A percentile compares a stretch with the other conserved stretches of the same genome.
phyloP scores from a whole-genome alignment of 2,113 vertebrate species.

The Malaclemys terrapin region DNA sequence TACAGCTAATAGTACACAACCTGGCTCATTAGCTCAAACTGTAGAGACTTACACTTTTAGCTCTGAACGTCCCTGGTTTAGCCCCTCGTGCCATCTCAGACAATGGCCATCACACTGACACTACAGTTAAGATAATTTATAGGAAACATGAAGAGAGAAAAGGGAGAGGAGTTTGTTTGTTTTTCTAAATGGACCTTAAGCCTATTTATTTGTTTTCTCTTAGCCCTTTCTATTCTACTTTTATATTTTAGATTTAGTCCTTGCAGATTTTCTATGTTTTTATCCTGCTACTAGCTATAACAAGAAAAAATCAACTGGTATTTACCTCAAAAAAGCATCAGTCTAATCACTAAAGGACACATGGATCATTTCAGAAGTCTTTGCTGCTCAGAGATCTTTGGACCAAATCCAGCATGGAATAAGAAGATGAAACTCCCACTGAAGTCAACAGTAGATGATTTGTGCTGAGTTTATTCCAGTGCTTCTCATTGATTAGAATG shows the following conservation, averaged over 20 bases:
- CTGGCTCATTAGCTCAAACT: neutral
- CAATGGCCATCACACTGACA: neutral
- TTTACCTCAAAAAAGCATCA: neutral
- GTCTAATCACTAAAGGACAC: neutral
- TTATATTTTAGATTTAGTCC: neutral
- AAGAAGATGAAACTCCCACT: neutral
- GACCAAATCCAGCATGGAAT: neutral
- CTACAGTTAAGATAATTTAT: neutral
- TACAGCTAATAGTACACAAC: neutral
- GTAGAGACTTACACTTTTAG: neutral
- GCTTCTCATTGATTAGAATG: rapidly evolving
- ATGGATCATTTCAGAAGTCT: neutral
- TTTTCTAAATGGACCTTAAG: neutral
- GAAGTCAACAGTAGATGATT: neutral
- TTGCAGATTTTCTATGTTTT: neutral
- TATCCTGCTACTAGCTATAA: neutral
- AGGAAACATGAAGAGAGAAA: neutral
- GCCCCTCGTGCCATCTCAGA: too few relatives aligned
- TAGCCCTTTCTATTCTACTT: rapidly evolving
- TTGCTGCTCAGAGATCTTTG: neutral
- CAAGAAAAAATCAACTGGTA: neutral
- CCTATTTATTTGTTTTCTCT: neutral
- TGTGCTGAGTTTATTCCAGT: neutral
- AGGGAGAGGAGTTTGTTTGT: neutral
- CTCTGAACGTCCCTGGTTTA: neutral